Evolutionary conservation across 2,888 invertebrate species (phyloP).

Genomic region (Hydrotaea diabolus): DNA sequence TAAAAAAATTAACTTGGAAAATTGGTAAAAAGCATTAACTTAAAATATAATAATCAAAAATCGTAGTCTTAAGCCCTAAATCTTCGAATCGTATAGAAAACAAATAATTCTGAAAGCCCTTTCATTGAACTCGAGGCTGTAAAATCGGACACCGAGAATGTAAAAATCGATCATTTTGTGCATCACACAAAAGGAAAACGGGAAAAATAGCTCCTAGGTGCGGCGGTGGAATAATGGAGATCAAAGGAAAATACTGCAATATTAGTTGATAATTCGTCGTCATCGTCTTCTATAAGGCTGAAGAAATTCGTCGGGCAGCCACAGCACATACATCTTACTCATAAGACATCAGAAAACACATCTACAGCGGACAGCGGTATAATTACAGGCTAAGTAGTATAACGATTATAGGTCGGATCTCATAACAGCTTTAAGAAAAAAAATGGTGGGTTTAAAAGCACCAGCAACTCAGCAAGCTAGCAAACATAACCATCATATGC

Average conservation of each 20-base stretch:
- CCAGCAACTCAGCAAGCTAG: constrained; percentile 33
- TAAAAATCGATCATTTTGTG: constrained; percentile 34
- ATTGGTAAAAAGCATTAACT: too few relatives aligned
- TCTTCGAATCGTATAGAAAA: background rate
- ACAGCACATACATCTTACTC: background rate
- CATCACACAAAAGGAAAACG: background rate
- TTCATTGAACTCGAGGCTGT: constrained; percentile 4
- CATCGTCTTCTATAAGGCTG: constrained; percentile 22
- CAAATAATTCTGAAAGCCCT: background rate
- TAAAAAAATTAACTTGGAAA: too few relatives aligned
- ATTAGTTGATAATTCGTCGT: constrained; percentile 32
- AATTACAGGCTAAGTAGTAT: constrained; percentile 30
- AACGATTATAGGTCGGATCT: constrained; percentile 30
- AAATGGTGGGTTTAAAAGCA: constrained; percentile 73
- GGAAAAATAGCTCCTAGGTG: background rate
- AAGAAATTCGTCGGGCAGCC: background rate
- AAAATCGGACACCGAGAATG: constrained; percentile 1
- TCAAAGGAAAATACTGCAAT: background rate
- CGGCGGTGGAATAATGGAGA: constrained; percentile 23
- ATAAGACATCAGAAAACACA: background rate
- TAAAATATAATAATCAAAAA: background rate
- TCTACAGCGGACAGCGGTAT: background rate
- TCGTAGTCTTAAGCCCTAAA: background rate
- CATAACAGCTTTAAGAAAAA: constrained; percentile 45
- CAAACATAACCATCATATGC: constrained; percentile 55